Conservation (phyloP, 2,888 invertebrate genomes). For the Phoenoteleia sp. region DNA sequence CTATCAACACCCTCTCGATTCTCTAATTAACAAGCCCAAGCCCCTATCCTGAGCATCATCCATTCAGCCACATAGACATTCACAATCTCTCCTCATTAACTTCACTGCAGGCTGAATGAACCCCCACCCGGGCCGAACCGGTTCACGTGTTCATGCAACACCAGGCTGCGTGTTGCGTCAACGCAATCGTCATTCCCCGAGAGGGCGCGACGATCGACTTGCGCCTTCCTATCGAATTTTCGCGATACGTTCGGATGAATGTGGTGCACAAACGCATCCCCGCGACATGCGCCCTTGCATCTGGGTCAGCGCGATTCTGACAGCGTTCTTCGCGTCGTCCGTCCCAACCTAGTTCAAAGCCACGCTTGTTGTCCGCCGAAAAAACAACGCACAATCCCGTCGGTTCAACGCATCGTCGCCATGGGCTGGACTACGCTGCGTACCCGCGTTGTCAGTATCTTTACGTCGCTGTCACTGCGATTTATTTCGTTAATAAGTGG, state of each 20-base stretch:
- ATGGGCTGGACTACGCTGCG: slow-evolving; percentile 89
- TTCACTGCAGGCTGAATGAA: slow-evolving; percentile 1
- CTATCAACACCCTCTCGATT: too few species aligned
- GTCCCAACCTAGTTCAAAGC: slow-evolving; percentile 78
- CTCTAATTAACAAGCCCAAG: background rate
- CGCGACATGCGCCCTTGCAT: slow-evolving; percentile 85
- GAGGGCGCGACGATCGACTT: slow-evolving; percentile 54
- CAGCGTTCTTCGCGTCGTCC: slow-evolving; percentile 31
- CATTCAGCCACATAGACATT: background rate
- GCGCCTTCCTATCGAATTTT: slow-evolving; percentile 50
- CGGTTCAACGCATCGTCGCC: slow-evolving; percentile 34
- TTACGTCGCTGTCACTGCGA: background rate
- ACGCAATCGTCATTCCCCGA: slow-evolving; percentile 10
- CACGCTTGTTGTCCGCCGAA: slow-evolving; percentile 45
- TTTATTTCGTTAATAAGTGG: background rate
- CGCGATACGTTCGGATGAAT: slow-evolving; percentile 36
- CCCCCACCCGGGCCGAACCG: background rate
- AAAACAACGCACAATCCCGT: slow-evolving; percentile 51
- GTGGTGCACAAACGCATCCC: slow-evolving; percentile 80
- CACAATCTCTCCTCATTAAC: slow-evolving; percentile 11
- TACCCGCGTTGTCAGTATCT: slow-evolving; percentile 88
- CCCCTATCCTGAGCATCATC: background rate
- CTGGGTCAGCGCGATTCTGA: slow-evolving; percentile 82
- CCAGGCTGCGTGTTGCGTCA: slow-evolving; percentile 18
- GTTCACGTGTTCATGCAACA: slow-evolving; percentile 10